These are phyloP conservation scores for Calliphora vomitoria DNA, from an alignment of 2,888 invertebrate genomes.

Conservation along the genomic window DNA sequence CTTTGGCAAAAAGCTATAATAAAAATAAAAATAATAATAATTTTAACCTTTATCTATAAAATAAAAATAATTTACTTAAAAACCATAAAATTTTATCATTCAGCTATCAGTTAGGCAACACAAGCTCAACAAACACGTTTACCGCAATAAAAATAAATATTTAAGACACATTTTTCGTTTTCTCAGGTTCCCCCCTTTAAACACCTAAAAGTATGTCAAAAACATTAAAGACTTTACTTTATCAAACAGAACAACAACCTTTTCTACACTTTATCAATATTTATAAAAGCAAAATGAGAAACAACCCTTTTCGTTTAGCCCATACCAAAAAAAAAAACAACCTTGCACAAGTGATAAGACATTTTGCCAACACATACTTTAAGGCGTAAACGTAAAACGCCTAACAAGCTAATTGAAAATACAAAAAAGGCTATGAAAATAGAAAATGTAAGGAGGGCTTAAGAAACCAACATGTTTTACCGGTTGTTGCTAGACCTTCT, in stretches of 20 bases:
- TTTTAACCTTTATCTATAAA: constrained; percentile 42
- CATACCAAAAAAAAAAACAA: not conserved
- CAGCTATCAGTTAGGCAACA: constrained; percentile 51
- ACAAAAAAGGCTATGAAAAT: not conserved
- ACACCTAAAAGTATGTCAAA: constrained; percentile 70
- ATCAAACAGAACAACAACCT: constrained; percentile 52
- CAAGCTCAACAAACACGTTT: constrained; percentile 9
- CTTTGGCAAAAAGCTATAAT: not conserved
- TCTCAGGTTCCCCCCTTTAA: not conserved
- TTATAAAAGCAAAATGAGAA: constrained; percentile 16
- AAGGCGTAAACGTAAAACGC: constrained; percentile 69
- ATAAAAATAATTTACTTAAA: constrained; percentile 57
- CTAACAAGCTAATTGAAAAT: constrained; percentile 72
- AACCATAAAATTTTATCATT: constrained; percentile 62
- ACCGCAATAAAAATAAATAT: constrained; percentile 57
- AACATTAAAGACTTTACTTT: constrained; percentile 55
- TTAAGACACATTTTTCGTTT: constrained; percentile 24
- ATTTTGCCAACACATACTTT: constrained; percentile 75
- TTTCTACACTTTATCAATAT: constrained; percentile 15
- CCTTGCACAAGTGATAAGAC: constrained; percentile 59
- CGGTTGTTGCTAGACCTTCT: not conserved
- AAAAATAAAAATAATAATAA: constrained; percentile 49
- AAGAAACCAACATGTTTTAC: not conserved
- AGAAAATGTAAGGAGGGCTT: not conserved
- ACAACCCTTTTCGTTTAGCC: constrained; percentile 62